phyloP scores from a whole-genome alignment of 2,797 vertebrate species.

The Lutjanus argentimaculatus region DNA sequence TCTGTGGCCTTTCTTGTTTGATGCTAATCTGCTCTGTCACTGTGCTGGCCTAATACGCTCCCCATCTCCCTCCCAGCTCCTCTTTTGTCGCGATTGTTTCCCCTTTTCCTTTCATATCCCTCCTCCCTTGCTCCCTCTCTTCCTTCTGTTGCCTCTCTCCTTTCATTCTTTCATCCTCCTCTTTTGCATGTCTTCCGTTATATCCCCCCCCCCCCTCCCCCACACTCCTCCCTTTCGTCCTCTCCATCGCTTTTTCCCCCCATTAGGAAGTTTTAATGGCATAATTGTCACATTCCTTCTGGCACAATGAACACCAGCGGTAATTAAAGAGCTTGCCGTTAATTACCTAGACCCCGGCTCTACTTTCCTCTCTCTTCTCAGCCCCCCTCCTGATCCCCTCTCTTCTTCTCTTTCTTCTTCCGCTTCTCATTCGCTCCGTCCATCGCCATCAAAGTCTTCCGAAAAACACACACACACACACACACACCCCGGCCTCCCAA shows the following conservation, averaged over 20 bases:
- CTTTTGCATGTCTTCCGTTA: slow-evolving; percentile 82
- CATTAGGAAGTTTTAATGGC: slow-evolving; percentile 86
- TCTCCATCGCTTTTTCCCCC: slow-evolving; percentile 56
- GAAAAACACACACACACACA: slow-evolving; percentile 52
- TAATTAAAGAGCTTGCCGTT: slow-evolving; percentile 87
- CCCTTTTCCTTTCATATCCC: slow-evolving; percentile 81
- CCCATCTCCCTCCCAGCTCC: slow-evolving; percentile 86
- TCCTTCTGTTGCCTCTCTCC: slow-evolving; percentile 79
- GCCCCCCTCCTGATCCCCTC: slow-evolving; percentile 63
- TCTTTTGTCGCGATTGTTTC: slow-evolving; percentile 85
- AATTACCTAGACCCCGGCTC: slow-evolving; percentile 85
- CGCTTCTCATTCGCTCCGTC: slow-evolving; percentile 72
- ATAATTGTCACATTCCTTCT: slow-evolving; percentile 88
- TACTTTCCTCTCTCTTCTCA: slow-evolving; percentile 79
- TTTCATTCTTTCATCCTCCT: slow-evolving; percentile 82
- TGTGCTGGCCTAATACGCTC: slow-evolving; percentile 82
- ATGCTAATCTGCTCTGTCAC: slow-evolving; percentile 90
- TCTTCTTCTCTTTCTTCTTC: slow-evolving; percentile 76
- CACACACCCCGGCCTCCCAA: slow-evolving; percentile 58
- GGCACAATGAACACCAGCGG: slow-evolving; percentile 84
- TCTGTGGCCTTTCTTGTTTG: slow-evolving; percentile 87
- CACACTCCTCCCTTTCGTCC: slow-evolving; percentile 31
- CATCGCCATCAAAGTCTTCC: slow-evolving; percentile 80
- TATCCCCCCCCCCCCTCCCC: slow-evolving; percentile 25
- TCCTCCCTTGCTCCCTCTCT: slow-evolving; percentile 76